phyloP scores from a whole-genome alignment of 2,888 invertebrate genomes.

The Eulithis prunata region DNA sequence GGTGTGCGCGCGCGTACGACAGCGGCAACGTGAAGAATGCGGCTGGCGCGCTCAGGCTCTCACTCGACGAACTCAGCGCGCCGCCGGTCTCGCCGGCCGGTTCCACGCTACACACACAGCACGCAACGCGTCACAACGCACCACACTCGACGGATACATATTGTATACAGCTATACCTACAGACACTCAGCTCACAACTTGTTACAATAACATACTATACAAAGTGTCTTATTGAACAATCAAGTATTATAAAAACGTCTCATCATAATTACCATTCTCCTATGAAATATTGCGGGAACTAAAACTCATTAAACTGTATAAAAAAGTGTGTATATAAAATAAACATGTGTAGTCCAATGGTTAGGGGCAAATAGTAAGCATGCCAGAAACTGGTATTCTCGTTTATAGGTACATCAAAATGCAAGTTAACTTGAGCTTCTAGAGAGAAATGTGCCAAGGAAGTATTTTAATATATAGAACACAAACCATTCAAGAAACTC shows the following conservation, averaged over 20 bases:
- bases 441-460: not conserved
- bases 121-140: not conserved
- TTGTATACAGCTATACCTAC: too few species aligned
- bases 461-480: conserved; percentile 6
- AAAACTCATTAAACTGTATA: conserved; percentile 7
- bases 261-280: conserved; percentile 13
- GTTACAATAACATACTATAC: too few species aligned
- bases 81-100: conserved; percentile 58
- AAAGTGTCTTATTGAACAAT: too few species aligned
- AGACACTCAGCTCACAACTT: too few species aligned
- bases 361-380: conserved; percentile 24
- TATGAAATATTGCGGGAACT: conserved; percentile 1
- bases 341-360: conserved; percentile 11
- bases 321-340: conserved; percentile 7
- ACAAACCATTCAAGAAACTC: conserved; percentile 29
- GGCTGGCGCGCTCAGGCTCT: conserved; percentile 85
- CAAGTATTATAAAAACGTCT: too few species aligned
- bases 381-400: conserved; percentile 19
- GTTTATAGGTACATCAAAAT: conserved; percentile 8
- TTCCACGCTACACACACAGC: conserved; percentile 20
- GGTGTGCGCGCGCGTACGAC: conserved; percentile 91
- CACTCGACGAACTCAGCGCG: conserved; percentile 86
- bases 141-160: not conserved
- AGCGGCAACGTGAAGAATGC: conserved; percentile 89
- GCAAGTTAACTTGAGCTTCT: conserved; percentile 9